Evolutionary conservation across 2,113 vertebrate genomes (phyloP).

Genomic region (Ia io): DNA sequence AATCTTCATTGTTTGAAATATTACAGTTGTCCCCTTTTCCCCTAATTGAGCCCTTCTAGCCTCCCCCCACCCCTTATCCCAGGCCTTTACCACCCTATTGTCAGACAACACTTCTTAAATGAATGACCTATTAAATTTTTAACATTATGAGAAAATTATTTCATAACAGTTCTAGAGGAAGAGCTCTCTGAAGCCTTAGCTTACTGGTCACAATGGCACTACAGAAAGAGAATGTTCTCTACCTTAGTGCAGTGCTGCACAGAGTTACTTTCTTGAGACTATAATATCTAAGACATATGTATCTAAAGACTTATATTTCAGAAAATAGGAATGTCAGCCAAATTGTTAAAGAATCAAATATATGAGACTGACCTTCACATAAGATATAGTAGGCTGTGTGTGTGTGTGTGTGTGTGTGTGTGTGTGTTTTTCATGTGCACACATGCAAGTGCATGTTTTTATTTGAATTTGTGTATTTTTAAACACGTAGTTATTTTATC

Average conservation of each 20-base stretch:
- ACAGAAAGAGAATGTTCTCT: constrained; percentile 65
- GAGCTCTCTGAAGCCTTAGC: neutral
- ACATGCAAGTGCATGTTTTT: neutral
- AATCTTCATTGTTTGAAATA: too few species aligned
- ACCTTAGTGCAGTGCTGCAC: constrained; percentile 72
- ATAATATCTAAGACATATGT: constrained; percentile 79
- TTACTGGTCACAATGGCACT: constrained; percentile 57
- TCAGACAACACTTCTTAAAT: neutral
- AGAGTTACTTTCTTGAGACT: constrained; percentile 68
- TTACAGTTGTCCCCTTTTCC: too few species aligned
- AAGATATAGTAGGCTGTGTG: constrained; percentile 52
- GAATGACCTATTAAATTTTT: constrained; percentile 30
- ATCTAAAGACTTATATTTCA: constrained; percentile 78
- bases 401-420: neutral
- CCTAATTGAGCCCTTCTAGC: too few species aligned
- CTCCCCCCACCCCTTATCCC: too few species aligned
- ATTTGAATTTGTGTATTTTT: constrained; percentile 40
- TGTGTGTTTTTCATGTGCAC: accelerated
- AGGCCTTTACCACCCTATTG: too few species aligned
- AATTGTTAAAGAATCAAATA: constrained; percentile 81
- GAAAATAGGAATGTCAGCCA: constrained; percentile 78
- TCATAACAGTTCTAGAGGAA: constrained; percentile 50
- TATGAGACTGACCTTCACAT: constrained; percentile 74
- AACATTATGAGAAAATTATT: constrained; percentile 44
- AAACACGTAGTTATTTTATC: constrained; percentile 76